Percentiles rank a stretch among this genome's conserved stretches.
Conservation (phyloP, 2,888 invertebrate species). For the Sminthurides aquaticus region DNA sequence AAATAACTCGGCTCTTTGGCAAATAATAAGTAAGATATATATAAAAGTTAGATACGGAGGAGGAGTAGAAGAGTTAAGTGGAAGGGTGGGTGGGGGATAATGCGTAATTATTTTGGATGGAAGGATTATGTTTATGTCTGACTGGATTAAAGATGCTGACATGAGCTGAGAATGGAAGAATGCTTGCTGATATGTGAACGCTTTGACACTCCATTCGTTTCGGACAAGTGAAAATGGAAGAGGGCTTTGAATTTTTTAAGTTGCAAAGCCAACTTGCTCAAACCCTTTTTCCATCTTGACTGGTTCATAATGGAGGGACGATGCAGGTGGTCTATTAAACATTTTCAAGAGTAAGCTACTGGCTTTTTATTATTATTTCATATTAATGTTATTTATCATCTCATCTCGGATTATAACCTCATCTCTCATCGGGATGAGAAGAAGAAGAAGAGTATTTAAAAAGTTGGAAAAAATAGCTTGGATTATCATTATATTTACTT, state of each 20-base stretch:
- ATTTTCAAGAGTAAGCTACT: slow-evolving; percentile 29
- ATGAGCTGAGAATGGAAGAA: slow-evolving; percentile 19
- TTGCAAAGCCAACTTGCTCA: slow-evolving; percentile 29
- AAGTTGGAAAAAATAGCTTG: too few relatives aligned
- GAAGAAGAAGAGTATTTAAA: background rate
- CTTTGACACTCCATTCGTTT: slow-evolving; percentile 30
- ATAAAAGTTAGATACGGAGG: too few relatives aligned
- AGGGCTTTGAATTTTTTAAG: slow-evolving; percentile 24
- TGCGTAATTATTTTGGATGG: too few relatives aligned
- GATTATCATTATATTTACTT: too few relatives aligned
- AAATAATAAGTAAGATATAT: too few relatives aligned
- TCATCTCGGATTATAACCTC: slow-evolving; percentile 11
- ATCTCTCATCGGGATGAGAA: background rate
- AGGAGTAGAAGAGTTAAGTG: too few relatives aligned
- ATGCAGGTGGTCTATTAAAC: slow-evolving; percentile 32
- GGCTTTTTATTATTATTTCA: slow-evolving; percentile 26
- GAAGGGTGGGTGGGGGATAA: too few relatives aligned
- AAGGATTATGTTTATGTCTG: too few relatives aligned
- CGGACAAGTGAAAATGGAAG: slow-evolving; percentile 28
- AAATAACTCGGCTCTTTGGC: too few relatives aligned
- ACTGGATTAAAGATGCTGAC: slow-evolving; percentile 13
- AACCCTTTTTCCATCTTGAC: background rate
- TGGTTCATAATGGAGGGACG: slow-evolving; percentile 25
- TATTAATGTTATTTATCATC: slow-evolving; percentile 19
- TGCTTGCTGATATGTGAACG: slow-evolving; percentile 24